Percentiles rank a stretch among this genome's conserved stretches.
phyloP scores from a whole-genome alignment of 2,888 invertebrate genomes.

The Brachycybe producta region DNA sequence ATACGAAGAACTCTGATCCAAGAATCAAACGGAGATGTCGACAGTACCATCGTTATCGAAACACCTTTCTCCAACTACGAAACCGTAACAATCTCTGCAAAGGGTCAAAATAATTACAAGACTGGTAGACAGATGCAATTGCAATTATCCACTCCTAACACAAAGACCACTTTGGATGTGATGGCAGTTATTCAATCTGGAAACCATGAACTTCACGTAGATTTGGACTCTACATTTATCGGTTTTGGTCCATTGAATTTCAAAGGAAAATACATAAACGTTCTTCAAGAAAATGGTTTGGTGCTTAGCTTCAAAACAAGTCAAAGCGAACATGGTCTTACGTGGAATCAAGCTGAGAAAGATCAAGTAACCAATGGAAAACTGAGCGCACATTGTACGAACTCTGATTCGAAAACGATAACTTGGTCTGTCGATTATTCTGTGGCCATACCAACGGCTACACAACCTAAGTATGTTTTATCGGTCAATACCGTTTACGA shows the following conservation, averaged over 20 bases:
- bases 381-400: background rate
- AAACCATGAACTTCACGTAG: no score
- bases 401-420: background rate
- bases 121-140: no score
- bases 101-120: no score
- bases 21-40: no score
- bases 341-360: constrained; percentile 2
- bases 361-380: background rate
- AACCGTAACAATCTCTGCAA: no score
- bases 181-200: no score
- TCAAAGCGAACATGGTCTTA: background rate
- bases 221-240: no score
- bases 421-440: background rate
- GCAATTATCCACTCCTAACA: no score
- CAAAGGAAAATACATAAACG: background rate
- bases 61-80: no score
- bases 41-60: no score
- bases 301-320: background rate
- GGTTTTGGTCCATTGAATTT: background rate
- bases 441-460: background rate
- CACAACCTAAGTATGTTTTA: background rate
- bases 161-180: no score
- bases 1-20: no score
- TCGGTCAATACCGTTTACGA: background rate
- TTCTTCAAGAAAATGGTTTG: background rate